Base-by-base conservation (phyloP, 2,888 invertebrate species). In the Muschampia plurimacula region DNA sequence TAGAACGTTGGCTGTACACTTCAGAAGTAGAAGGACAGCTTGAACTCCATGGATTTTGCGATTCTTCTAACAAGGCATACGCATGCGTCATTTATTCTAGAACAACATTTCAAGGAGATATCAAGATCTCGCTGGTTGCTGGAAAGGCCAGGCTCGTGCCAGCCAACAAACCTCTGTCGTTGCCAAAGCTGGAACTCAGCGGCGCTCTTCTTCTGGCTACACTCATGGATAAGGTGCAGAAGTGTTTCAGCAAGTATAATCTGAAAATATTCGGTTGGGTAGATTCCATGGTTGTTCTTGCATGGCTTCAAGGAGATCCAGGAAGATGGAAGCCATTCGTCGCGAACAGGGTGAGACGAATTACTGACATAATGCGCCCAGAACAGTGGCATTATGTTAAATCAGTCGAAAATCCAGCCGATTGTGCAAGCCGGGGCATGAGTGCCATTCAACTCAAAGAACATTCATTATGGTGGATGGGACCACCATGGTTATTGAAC, bases 401-500 rank as follows among this genome's bases (percentile, higher is more conserved):
- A 55, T 76, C 79, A 1, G 69, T 57, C 5, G 75, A 79, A 63
- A 79, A 79, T 36, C 76, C 79, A 0, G 77, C 78, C 0, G 76
- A 76, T 65, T 74, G 77, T 15, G 77, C 76, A 0, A 77, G 74
- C 49, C 66, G 76, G 28, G 78, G 78, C 5, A n/a, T 76, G 7
- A 41, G 63, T 5, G 46, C 57, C 8, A 15, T 49, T 8, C 73
- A 76, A 22, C 65, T 75, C 7, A 36, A 55, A 55, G 74, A 66
- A 1, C 64, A 66, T 36, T 13, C 4, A 9, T 44, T 66, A 10
- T 66, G 52, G 32, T 66, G 66, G 66, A 44, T 55, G n/a, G 66
- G 66, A 7, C 49, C 52, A 9, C 13, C 66, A 7, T 67, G 41
- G 52, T 22, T 67, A 41, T 12, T 15, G 1, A 15, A 36, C 8